Base-by-base conservation (phyloP, 2,888 invertebrate species). In the Spodoptera exigua region DNA sequence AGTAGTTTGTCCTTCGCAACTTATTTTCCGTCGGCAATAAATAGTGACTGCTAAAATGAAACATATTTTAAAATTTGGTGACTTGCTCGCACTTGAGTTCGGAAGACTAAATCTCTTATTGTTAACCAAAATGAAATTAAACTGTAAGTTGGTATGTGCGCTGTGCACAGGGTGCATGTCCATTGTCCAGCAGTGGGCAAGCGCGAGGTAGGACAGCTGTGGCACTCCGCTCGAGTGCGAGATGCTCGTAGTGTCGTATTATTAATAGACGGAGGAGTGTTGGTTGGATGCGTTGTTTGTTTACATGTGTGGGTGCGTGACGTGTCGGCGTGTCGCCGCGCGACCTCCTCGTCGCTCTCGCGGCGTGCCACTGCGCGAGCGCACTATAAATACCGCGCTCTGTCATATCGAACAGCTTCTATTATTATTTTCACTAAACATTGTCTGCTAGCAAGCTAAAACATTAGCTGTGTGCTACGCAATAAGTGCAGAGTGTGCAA, bases 181-280 rank as follows among this genome's bases (percentile, higher is more conserved):
- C 27, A 27, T n/a, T 7, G 27, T 27, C 27, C 5, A 9, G 27
- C 27, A 1, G 4, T 27, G 21, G 27, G 5, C 27, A 27, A n/a
- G 27, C 49, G 35, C 44, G 27, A 41, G 41, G 51, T 60, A 54
- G 58, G 54, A 58, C 59, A 59, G 52, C 60, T 40, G 56, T 61
- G 47, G 17, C 27, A 27, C 27, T 9, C 7, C 47, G 44, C 60
- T 74, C 73, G 72, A 70, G 74, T 74, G 54, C 76, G 71, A 76
- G 76, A 76, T 77, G 79, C 79, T 81, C 81, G 79, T 80, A 78
- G 81, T 74, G 69, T 70, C 74, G 69, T 70, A 68, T 78, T 87
- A 86, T 84, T 82, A 82, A 80, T 85, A 85, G 82, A 76, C 66
- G 64, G 65, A 73, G 79, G 79, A 80, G 84, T 81, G 80, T 65